A percentile compares a stretch with the other conserved stretches of the same genome.
Conservation (phyloP, 2,888 invertebrate species). For the Yponomeuta plumbellus region DNA sequence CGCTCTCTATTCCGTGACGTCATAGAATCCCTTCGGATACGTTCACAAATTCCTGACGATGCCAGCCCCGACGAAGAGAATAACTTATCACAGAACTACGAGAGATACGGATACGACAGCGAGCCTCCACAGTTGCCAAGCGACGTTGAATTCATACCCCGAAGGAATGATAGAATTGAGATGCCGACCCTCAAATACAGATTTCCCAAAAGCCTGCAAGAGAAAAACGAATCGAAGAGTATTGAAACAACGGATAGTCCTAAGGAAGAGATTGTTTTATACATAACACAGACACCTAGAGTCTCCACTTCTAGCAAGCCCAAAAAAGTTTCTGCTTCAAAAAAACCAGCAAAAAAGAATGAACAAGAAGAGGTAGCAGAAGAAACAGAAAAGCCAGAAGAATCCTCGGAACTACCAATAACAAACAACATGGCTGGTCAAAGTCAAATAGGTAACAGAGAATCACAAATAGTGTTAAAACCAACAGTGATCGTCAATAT, state of each 20-base stretch:
- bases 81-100: constrained; percentile 48
- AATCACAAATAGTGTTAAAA: constrained; percentile 65
- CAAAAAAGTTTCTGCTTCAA: constrained; percentile 35
- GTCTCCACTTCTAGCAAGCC: constrained; percentile 40
- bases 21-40: constrained; percentile 58
- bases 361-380: constrained; percentile 28
- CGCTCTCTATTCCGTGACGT: constrained; percentile 63
- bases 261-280: constrained; percentile 53
- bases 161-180: constrained; percentile 65
- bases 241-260: constrained; percentile 26
- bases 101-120: constrained; percentile 47
- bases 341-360: constrained; percentile 33
- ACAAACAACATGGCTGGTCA: constrained; percentile 60
- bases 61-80: constrained; percentile 54
- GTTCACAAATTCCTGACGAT: constrained; percentile 52
- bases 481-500: constrained; percentile 69
- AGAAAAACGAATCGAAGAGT: constrained; percentile 30
- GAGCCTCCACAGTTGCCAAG: constrained; percentile 47
- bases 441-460: constrained; percentile 67
- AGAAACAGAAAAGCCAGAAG: constrained; percentile 24
- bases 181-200: constrained; percentile 60
- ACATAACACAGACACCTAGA: constrained; percentile 42
- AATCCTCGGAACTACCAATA: constrained; percentile 31
- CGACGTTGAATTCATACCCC: constrained; percentile 53
- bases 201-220: constrained; percentile 51